Base-by-base conservation (phyloP, 2,113 vertebrate genomes). In the Plestiodon gilberti region DNA sequence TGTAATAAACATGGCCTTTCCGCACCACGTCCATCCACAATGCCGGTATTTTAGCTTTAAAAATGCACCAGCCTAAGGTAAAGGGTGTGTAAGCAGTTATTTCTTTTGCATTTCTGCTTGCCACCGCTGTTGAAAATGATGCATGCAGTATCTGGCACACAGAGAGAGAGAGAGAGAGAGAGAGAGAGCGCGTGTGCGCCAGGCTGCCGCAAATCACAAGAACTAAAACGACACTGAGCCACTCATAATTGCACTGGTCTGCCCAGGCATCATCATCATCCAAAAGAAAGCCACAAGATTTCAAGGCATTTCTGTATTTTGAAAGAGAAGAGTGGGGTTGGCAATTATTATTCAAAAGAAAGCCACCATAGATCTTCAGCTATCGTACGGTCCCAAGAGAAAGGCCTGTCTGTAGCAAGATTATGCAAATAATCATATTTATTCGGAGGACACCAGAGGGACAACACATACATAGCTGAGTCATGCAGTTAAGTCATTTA, bases 181-280 rank as follows among this genome's bases (percentile, higher is more conserved):
- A n/a, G n/a, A n/a, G n/a, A n/a, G n/a, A n/a, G n/a, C n/a, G n/a
- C n/a, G 4, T 55, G 52, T 55, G 52, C 13, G 52, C 43, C 90
- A 93, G 20, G 18, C 33, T 38, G 91, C 86, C 62, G 89, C 90
- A 94, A 91, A 90, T 93, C 33, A 69, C 33, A 35, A 17, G 20
- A 1, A 4, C 33, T 35, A 86, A 91, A 70, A 70, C 69, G 1
- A 70, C 81, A 76, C 74, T 93, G 75, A 92, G 87, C 76, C 84
- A 91, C 83, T 90, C 88, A 88, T 86, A 91, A 93, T 93, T 89
- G 89, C 57, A 92, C 83, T 92, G 93, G 87, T 91, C 90, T 91
- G 89, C 84, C 89, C 89, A 2, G 55, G 79, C 78, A 82, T n/a
- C 85, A 85, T n/a, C n/a, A n/a, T n/a, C n/a, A n/a, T 62, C 33